Percentiles rank a stretch among this genome's conserved stretches.
Evolutionary conservation across 1,140 invertebrate genomes (phyloP).

Genomic region (Ptiloglossa arizonensis): DNA sequence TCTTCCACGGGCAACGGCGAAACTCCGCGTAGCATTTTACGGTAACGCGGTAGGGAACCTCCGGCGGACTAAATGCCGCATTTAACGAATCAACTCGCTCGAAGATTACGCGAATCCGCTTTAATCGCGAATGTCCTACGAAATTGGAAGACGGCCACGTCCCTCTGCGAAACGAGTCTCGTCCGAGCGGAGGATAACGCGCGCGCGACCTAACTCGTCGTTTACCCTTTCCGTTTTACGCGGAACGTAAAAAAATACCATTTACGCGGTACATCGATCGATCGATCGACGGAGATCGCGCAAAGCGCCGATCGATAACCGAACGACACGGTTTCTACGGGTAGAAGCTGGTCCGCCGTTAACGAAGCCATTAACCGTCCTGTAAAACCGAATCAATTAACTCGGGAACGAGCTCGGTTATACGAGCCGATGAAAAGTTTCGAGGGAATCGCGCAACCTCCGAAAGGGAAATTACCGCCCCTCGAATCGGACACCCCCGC

Average conservation of each 20-base stretch:
- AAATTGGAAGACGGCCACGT: constrained; percentile 29
- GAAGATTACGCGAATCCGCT: constrained; percentile 16
- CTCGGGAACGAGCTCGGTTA: not conserved
- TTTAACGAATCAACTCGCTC: constrained; percentile 48
- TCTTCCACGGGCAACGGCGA: constrained; percentile 8
- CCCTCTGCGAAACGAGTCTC: not conserved
- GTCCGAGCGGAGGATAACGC: not conserved
- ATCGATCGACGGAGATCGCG: not conserved
- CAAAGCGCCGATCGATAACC: not conserved
- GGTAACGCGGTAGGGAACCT: constrained; percentile 34
- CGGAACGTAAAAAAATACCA: not conserved
- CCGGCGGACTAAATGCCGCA: constrained; percentile 34
- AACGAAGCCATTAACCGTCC: not conserved
- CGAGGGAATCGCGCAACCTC: too few species aligned
- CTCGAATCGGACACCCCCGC: too few species aligned
- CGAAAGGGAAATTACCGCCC: too few species aligned
- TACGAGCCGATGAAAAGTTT: not conserved
- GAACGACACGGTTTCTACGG: not conserved
- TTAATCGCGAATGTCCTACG: constrained; percentile 30
- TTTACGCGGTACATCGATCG: not conserved
- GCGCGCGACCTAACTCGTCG: not conserved
- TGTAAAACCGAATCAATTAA: not conserved
- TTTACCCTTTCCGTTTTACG: constrained; percentile 1
- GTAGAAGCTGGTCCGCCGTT: not conserved
- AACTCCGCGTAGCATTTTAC: constrained; percentile 6